A percentile compares a stretch with the other conserved stretches of the same genome.
Evolutionary conservation across 2,888 invertebrate species (phyloP).

Genomic region (Mystacides longicornis): DNA sequence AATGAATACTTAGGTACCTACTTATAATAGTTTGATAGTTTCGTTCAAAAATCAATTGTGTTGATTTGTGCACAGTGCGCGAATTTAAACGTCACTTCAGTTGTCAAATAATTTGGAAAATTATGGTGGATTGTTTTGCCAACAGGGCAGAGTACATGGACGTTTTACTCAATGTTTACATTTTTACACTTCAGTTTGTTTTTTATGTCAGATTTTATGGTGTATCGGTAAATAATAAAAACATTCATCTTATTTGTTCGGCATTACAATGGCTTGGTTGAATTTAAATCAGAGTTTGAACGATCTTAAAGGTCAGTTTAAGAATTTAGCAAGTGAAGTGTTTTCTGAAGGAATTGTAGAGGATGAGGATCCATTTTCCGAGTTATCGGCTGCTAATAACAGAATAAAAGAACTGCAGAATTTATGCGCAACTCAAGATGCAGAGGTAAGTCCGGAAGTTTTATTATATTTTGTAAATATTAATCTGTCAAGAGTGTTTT

Average conservation of each 20-base stretch:
- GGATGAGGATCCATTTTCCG: constrained; percentile 37
- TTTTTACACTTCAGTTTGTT: constrained; percentile 4
- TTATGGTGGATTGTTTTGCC: constrained; percentile 40
- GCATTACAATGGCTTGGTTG: constrained; percentile 58
- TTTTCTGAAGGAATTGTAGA: constrained; percentile 66
- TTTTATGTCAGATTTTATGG: background rate
- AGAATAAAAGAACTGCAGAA: constrained; percentile 48
- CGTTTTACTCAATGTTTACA: constrained; percentile 28
- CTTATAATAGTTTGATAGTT: no score
- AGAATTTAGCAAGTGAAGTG: constrained; percentile 83
- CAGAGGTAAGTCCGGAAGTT: constrained; percentile 49
- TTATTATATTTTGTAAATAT: constrained; percentile 2
- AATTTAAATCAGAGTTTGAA: constrained; percentile 56
- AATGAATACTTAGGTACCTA: no score
- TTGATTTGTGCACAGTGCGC: background rate
- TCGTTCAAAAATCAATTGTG: no score
- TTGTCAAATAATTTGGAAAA: constrained; percentile 14
- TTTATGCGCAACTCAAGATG: constrained; percentile 51
- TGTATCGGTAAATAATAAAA: background rate
- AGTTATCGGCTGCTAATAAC: constrained; percentile 32
- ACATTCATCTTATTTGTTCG: background rate
- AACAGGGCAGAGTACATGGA: constrained; percentile 47
- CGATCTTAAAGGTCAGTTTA: constrained; percentile 79
- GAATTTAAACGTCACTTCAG: constrained; percentile 11
- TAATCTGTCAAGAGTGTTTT: constrained; percentile 2